Conservation (phyloP, 53 echinoderm and acorn worm genomes). For the Antedon mediterranea region DNA sequence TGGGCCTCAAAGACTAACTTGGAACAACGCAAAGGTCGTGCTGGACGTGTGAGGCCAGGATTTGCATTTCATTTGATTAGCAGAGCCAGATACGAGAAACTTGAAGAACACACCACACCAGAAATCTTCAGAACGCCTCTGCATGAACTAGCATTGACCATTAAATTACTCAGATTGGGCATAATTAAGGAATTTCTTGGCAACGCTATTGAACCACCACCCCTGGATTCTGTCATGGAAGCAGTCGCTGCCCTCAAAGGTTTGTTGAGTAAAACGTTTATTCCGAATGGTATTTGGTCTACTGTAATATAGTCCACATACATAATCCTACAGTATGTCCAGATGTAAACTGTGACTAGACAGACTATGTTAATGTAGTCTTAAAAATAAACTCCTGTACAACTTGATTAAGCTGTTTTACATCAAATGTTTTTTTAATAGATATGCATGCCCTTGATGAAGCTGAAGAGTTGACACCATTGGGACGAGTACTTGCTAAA, state of each 20-base stretch:
- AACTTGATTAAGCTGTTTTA: background rate
- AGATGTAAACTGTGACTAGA: too few species aligned
- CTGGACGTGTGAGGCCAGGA: constrained; percentile 82
- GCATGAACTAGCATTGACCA: constrained; percentile 86
- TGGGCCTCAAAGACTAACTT: constrained; percentile 97
- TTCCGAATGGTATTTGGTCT: too few species aligned
- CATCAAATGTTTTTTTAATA: constrained; percentile 30
- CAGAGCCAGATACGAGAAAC: constrained; percentile 71
- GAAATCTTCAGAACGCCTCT: constrained; percentile 98
- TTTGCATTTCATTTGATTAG: constrained; percentile 83
- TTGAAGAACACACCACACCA: constrained; percentile 81
- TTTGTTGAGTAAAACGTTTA: too few species aligned
- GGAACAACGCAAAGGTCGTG: constrained; percentile 84
- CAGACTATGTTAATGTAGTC: background rate
- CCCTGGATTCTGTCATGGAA: constrained; percentile 86
- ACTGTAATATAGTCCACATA: too few species aligned
- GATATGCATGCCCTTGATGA: constrained; percentile 90
- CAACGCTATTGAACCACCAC: constrained; percentile 94
- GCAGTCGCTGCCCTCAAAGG: constrained; percentile 91
- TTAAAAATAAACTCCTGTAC: background rate
- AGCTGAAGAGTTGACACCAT: constrained; percentile 65
- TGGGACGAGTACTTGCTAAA: constrained; percentile 83
- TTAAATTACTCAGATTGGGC: constrained; percentile 83
- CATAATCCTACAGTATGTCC: too few species aligned
- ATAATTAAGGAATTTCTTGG: constrained; percentile 75